Evolutionary conservation across 1,140 invertebrate genomes (phyloP), one percentile per base, ranked within the genome.

Genomic region (Leptinotarsa lineolata): DNA sequence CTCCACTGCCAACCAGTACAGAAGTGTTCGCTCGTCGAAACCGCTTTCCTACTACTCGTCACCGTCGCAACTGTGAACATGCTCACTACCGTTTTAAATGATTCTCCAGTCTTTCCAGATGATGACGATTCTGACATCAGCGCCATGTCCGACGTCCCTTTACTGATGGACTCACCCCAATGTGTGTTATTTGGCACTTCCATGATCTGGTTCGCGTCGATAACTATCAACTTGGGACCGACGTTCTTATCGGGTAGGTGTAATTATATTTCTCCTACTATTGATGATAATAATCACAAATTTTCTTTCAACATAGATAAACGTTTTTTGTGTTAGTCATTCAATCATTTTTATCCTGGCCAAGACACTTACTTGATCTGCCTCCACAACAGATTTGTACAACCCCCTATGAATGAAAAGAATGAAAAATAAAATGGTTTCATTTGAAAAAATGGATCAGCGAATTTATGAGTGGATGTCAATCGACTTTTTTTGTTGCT

Each of bases 141-240:
- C 16, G 88, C 90, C 2, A 89, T 90, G 3, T 75, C 75, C 2
- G 78, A 80, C 61, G 80, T 81, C n/a, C 78, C 80, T 58, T 68
- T 83, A 20, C 76, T 82, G 44, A 83, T 83, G 83, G 82, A 84
- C 70, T 84, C 83, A 18, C 82, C 81, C 20, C 91, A 95, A 88
- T 97, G 95, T 84, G 93, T 96, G 6, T 88, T 95, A 22, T 97
- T 96, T 85, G 95, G 94, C 15, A 92, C 94, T 30, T 94, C 94
- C 85, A 96, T 96, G 91, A 96, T 96, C 80, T 96, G 95, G 95
- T 95, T 96, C 85, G 91, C 92, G 13, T 92, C 91, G 70, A 92
- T 96, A 79, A 95, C 95, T 12, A 94, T 97, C 81, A 96, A 97
- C 85, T 88, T 97, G 75, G 95, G 95, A 5, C 94, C 95, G 3